These are phyloP conservation scores for Heliornis fulica DNA, from an alignment of 2,113 vertebrate species.

Conservation along the genomic window DNA sequence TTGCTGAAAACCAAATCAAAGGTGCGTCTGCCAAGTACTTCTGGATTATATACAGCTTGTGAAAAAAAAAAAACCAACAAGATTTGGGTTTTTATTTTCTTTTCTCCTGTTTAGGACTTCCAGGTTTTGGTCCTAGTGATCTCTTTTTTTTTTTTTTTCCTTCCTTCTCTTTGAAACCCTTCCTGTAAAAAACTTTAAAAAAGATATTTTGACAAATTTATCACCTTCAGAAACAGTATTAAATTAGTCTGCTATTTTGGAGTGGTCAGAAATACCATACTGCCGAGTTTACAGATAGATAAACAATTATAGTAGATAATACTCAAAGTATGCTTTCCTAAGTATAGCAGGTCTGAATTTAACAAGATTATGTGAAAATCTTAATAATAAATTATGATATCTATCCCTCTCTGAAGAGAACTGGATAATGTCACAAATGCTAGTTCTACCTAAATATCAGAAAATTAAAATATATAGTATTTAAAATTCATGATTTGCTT, in stretches of 20 bases:
- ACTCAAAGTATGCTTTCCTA: not conserved
- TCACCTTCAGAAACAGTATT: not conserved
- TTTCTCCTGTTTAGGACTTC: not conserved
- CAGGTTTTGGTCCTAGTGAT: not conserved
- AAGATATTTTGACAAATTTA: too few species aligned
- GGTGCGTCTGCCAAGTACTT: not conserved
- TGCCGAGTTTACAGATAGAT: not conserved
- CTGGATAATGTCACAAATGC: not conserved
- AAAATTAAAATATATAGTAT: not conserved
- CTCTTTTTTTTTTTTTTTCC: too few species aligned
- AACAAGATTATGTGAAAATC: not conserved
- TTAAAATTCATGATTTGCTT: not conserved
- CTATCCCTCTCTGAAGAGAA: not conserved
- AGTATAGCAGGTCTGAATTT: not conserved
- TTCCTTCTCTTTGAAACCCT: not conserved
- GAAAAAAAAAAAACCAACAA: too few species aligned
- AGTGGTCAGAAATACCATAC: not conserved
- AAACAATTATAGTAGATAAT: not conserved
- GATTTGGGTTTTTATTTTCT: not conserved
- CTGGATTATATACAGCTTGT: not conserved
- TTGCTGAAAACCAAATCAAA: conserved; percentile 44
- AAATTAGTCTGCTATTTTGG: not conserved
- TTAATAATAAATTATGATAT: not conserved
- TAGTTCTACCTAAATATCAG: not conserved
- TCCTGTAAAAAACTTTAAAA: not conserved